phyloP scores from a whole-genome alignment of 2,113 vertebrate species.

The Paramisgurnus dabryanus region DNA sequence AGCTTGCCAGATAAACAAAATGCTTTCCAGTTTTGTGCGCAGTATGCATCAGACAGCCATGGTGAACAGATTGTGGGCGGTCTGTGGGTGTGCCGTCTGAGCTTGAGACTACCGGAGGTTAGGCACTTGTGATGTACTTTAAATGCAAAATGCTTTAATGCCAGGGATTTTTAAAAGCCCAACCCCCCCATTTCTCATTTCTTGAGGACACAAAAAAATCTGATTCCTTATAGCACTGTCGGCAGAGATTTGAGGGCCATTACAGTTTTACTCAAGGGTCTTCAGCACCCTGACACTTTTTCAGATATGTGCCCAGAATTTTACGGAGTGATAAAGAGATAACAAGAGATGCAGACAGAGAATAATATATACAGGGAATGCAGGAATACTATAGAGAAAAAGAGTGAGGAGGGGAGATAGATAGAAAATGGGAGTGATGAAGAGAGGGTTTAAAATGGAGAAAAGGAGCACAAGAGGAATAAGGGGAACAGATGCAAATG shows the following conservation, averaged over 20 bases:
- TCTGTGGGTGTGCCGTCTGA: no score
- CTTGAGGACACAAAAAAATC: slow-evolving; percentile 30
- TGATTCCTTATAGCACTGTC: slow-evolving; percentile 38
- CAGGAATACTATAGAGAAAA: slow-evolving; percentile 26
- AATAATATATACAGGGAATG: slow-evolving; percentile 7
- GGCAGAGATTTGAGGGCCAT: slow-evolving; percentile 37
- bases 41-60: no score
- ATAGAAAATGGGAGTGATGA: neutral
- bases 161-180: slow-evolving; percentile 17
- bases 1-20: no score
- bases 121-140: slow-evolving; percentile 2
- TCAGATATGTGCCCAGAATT: slow-evolving; percentile 37
- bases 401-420: neutral
- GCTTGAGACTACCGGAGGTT: no score
- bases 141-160: slow-evolving; percentile 8
- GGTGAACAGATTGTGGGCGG: no score
- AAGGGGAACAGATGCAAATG: slow-evolving; percentile 54
- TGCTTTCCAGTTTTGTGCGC: no score
- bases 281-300: slow-evolving; percentile 44
- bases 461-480: slow-evolving; percentile 33
- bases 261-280: slow-evolving; percentile 37
- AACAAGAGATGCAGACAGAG: slow-evolving; percentile 55
- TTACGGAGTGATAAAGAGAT: slow-evolving; percentile 52
- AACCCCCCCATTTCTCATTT: slow-evolving; percentile 28
- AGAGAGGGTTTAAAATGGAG: slow-evolving; percentile 31